These are phyloP conservation scores for Anolis sagrei DNA, from an alignment of 2,113 vertebrate species.

Conservation along the genomic window DNA sequence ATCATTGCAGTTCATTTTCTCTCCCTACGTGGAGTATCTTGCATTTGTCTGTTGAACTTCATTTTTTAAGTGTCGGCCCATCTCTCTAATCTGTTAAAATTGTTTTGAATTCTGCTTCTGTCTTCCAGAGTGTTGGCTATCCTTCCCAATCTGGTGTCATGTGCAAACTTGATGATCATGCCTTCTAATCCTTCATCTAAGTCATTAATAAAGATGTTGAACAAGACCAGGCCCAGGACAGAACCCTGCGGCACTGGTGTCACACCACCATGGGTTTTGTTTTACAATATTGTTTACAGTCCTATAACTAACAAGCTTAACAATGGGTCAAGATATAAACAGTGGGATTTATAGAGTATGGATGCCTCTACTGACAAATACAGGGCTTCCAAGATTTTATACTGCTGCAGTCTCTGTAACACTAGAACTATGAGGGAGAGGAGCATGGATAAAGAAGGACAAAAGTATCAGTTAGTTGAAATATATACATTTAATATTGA, in stretches of 20 bases:
- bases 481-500: slow-evolving; percentile 25
- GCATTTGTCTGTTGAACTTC: too few species aligned
- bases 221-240: too few species aligned
- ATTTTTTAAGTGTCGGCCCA: too few species aligned
- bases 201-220: too few species aligned
- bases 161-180: too few species aligned
- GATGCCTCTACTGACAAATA: neutral
- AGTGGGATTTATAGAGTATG: slow-evolving; percentile 5
- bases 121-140: too few species aligned
- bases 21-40: too few species aligned
- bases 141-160: too few species aligned
- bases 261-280: neutral
- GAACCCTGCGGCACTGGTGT: neutral
- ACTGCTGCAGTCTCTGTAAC: neutral
- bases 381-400: neutral
- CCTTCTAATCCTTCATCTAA: too few species aligned
- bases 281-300: neutral
- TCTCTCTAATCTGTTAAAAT: too few species aligned
- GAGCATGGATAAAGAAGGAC: neutral
- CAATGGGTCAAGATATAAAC: slow-evolving; percentile 20
- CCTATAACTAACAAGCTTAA: neutral
- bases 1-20: too few species aligned
- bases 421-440: neutral
- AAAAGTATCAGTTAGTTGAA: slow-evolving; percentile 12
- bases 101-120: too few species aligned